phyloP scores from a whole-genome alignment of 1,140 invertebrate genomes.

The Halictus rubicundus region DNA sequence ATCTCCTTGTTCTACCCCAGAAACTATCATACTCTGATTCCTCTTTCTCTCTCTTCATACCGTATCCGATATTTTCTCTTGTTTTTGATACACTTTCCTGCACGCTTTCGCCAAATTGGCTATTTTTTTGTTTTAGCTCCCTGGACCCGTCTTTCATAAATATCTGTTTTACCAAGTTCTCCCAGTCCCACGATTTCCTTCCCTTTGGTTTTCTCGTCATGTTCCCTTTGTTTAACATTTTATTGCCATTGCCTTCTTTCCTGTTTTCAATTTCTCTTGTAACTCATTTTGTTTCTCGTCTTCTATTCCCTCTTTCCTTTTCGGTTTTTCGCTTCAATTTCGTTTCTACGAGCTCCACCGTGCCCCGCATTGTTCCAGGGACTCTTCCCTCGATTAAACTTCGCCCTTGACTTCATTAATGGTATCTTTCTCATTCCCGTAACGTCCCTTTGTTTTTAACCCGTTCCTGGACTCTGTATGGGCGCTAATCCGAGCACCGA shows the following conservation, averaged over 20 bases:
- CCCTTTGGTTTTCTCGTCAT: neutral
- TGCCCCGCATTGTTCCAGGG: too few species aligned
- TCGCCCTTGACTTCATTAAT: neutral
- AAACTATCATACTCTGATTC: conserved; percentile 28
- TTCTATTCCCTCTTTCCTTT: too few species aligned
- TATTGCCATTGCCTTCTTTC: neutral
- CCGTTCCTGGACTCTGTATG: neutral
- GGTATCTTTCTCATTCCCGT: neutral
- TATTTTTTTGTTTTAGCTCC: neutral
- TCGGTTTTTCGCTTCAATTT: too few species aligned
- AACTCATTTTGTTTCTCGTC: neutral
- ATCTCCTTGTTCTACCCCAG: conserved; percentile 18
- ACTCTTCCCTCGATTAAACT: neutral
- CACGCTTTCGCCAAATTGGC: conserved; percentile 1
- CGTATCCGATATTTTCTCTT: conserved; percentile 6
- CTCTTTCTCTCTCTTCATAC: neutral
- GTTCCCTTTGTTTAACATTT: neutral
- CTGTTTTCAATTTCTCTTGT: neutral
- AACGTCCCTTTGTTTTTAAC: neutral
- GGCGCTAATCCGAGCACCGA: neutral
- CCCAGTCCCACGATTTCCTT: neutral
- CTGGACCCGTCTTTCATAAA: neutral
- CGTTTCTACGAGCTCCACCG: too few species aligned
- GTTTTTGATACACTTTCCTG: conserved; percentile 16
- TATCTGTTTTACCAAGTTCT: too few species aligned